Evolutionary conservation across 1,140 invertebrate genomes (phyloP).

Genomic region (Lepidotrigona ventralis): DNA sequence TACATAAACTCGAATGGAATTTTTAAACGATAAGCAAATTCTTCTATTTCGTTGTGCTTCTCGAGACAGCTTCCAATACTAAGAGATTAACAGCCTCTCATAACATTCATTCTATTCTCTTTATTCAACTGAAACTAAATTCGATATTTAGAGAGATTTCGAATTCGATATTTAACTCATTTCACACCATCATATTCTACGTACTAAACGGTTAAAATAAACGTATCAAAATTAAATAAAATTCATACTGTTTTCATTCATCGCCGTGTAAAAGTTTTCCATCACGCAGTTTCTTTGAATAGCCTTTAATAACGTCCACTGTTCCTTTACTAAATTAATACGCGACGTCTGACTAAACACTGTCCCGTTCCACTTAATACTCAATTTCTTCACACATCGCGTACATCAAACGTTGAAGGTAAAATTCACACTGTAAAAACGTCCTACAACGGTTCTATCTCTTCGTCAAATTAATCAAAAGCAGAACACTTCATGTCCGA

Average conservation of each 20-base stretch:
- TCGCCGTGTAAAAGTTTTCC: not conserved
- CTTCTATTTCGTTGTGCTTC: not conserved
- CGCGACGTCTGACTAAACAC: not conserved
- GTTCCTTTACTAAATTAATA: not conserved
- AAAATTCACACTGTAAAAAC: not conserved
- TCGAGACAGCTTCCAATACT: conserved; percentile 37
- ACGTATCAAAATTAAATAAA: not conserved
- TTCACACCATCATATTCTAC: not conserved
- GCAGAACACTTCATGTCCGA: not conserved
- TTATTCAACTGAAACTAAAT: not conserved
- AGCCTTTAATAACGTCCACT: not conserved
- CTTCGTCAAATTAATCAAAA: not conserved
- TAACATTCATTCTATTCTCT: not conserved
- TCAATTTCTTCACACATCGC: not conserved
- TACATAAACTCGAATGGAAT: not conserved
- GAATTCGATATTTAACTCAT: not conserved
- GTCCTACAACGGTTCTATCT: not conserved
- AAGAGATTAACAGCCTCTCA: conserved; percentile 44
- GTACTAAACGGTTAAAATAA: not conserved
- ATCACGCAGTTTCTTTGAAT: not conserved
- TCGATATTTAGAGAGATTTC: too few species aligned
- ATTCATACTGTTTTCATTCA: not conserved
- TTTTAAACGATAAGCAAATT: conserved; percentile 1
- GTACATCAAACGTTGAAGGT: not conserved
- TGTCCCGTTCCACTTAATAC: not conserved